Percentiles rank a stretch among this genome's conserved stretches.
These are phyloP conservation scores for Biston betularia DNA, from an alignment of 2,888 invertebrate species.

Conservation along the genomic window DNA sequence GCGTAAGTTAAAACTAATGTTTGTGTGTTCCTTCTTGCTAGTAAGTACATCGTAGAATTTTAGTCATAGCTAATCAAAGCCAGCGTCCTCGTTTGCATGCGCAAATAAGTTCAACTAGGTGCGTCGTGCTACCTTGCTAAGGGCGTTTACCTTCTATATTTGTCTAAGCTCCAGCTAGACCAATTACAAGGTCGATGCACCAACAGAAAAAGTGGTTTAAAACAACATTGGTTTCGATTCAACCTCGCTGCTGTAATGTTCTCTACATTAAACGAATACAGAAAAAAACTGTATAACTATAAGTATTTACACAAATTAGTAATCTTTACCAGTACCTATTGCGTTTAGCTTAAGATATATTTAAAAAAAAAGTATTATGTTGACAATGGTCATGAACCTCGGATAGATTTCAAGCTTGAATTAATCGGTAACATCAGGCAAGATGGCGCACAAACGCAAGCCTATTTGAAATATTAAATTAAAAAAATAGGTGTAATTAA, in stretches of 20 bases:
- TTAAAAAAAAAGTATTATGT: too few species aligned
- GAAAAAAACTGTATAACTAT: too few species aligned
- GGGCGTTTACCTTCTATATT: slow-evolving; percentile 49
- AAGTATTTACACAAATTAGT: too few species aligned
- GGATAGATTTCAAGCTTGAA: too few species aligned
- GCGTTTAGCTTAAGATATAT: too few species aligned
- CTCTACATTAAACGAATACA: background rate
- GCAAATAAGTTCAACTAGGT: slow-evolving; percentile 48
- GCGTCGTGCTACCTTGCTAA: slow-evolving; percentile 45
- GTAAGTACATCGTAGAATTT: slow-evolving; percentile 22
- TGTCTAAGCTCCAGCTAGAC: slow-evolving; percentile 38
- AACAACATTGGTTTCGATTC: background rate
- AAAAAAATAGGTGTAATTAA: too few species aligned
- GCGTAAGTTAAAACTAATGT: background rate
- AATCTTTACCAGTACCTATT: too few species aligned
- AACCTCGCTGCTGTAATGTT: background rate
- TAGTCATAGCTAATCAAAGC: slow-evolving; percentile 48
- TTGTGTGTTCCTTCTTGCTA: too few species aligned
- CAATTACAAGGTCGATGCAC: slow-evolving; percentile 34
- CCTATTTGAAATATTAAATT: too few species aligned
- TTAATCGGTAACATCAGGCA: too few species aligned
- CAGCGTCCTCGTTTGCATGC: slow-evolving; percentile 57
- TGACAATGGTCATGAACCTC: too few species aligned
- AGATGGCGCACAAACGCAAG: too few species aligned
- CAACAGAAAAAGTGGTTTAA: background rate